These are phyloP conservation scores for Lates calcarifer DNA, from an alignment of 2,113 vertebrate species.

Conservation along the genomic window DNA sequence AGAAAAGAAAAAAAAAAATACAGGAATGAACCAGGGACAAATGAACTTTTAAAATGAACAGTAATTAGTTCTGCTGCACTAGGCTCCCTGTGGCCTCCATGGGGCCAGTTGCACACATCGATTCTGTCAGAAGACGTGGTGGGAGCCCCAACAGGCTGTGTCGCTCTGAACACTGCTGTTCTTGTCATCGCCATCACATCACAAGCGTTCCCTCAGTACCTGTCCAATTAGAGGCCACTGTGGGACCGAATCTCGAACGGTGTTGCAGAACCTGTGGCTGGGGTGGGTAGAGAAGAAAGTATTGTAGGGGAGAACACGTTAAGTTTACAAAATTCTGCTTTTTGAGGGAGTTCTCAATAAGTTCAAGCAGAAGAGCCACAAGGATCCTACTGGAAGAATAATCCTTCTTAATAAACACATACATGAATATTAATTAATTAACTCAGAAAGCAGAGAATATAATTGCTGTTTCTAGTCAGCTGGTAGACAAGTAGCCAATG, in stretches of 20 bases:
- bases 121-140: conserved; percentile 58
- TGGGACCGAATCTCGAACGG: conserved; percentile 18
- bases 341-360: neutral
- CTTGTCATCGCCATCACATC: conserved; percentile 58
- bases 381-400: neutral
- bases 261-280: conserved; percentile 14
- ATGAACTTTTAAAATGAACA: conserved; percentile 64
- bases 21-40: conserved; percentile 31
- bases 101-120: conserved; percentile 43
- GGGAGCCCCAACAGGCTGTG: conserved; percentile 36
- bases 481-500: neutral
- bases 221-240: conserved; percentile 66
- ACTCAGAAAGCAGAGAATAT: neutral
- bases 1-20: neutral
- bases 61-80: conserved; percentile 70
- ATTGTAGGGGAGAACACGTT: neutral
- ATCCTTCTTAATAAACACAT: neutral
- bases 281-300: neutral
- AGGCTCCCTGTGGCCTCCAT: conserved; percentile 35
- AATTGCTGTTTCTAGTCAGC: neutral
- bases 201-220: conserved; percentile 62
- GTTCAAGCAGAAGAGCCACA: neutral
- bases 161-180: conserved; percentile 29
- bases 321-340: neutral
- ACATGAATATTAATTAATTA: neutral